These are phyloP conservation scores for Iselma pallidipennis DNA, from an alignment of 2,888 invertebrate genomes.

Conservation along the genomic window DNA sequence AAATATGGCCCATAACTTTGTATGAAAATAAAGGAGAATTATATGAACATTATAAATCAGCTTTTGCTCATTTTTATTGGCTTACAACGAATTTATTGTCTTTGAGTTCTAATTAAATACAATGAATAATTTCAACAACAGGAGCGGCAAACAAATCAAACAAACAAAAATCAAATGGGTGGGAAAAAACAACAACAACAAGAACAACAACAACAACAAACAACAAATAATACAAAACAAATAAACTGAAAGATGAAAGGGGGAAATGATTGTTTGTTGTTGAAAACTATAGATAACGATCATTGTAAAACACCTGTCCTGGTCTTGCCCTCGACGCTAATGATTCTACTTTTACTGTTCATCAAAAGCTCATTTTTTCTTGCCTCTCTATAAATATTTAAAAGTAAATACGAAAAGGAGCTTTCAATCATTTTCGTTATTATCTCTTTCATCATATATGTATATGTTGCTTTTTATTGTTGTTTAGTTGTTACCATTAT, in stretches of 20 bases:
- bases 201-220: too few species aligned
- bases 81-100: constrained; percentile 51
- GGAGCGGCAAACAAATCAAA: neutral
- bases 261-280: neutral
- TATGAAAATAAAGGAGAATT: constrained; percentile 60
- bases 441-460: neutral
- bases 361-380: neutral
- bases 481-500: too few species aligned
- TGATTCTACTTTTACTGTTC: neutral
- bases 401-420: too few species aligned
- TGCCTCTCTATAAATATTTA: neutral
- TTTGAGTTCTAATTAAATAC: constrained; percentile 47
- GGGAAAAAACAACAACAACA: neutral
- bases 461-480: neutral
- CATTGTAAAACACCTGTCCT: neutral
- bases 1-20: constrained; percentile 58
- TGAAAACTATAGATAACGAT: neutral
- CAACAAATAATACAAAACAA: too few species aligned
- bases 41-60: constrained; percentile 58
- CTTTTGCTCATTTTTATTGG: constrained; percentile 54
- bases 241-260: too few species aligned
- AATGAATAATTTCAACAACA: constrained; percentile 39
- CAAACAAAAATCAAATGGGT: neutral
- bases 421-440: neutral
- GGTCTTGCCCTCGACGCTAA: neutral